These are phyloP conservation scores for Cyclophora albipunctata DNA, from an alignment of 2,888 invertebrate genomes.

Conservation along the genomic window DNA sequence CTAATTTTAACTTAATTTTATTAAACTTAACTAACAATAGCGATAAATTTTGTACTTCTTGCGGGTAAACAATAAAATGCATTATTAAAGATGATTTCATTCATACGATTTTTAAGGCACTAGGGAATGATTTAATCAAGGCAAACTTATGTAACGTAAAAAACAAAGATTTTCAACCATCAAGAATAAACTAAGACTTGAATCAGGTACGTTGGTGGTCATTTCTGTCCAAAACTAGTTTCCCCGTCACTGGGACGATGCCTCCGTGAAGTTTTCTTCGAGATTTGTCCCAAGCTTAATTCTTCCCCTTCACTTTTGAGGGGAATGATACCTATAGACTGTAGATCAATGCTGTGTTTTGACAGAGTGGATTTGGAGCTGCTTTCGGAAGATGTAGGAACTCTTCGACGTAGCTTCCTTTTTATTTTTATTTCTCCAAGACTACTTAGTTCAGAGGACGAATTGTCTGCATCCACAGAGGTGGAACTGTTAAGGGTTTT, in stretches of 20 bases:
- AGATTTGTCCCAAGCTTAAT: constrained; percentile 32
- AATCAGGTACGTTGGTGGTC: constrained; percentile 12
- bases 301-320: constrained; percentile 58
- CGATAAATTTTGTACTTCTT: constrained; percentile 60
- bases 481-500: constrained; percentile 43
- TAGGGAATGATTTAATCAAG: constrained; percentile 1
- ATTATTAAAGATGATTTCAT: constrained; percentile 19
- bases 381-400: constrained; percentile 41
- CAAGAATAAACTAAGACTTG: not conserved
- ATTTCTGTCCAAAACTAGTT: constrained; percentile 35
- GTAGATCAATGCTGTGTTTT: constrained; percentile 38
- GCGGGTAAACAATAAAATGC: constrained; percentile 33
- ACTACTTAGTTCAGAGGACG: constrained; percentile 64
- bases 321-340: constrained; percentile 43
- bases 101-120: constrained; percentile 13
- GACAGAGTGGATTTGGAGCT: constrained; percentile 41
- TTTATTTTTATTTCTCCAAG: constrained; percentile 58
- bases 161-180: constrained; percentile 5
- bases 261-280: constrained; percentile 25
- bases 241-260: constrained; percentile 46
- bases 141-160: not conserved
- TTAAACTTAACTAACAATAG: constrained; percentile 22
- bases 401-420: constrained; percentile 31
- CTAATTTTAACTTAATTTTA: not conserved
- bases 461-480: constrained; percentile 52